These are phyloP conservation scores for Junonia oenone DNA, from an alignment of 2,888 invertebrate species.

Conservation along the genomic window DNA sequence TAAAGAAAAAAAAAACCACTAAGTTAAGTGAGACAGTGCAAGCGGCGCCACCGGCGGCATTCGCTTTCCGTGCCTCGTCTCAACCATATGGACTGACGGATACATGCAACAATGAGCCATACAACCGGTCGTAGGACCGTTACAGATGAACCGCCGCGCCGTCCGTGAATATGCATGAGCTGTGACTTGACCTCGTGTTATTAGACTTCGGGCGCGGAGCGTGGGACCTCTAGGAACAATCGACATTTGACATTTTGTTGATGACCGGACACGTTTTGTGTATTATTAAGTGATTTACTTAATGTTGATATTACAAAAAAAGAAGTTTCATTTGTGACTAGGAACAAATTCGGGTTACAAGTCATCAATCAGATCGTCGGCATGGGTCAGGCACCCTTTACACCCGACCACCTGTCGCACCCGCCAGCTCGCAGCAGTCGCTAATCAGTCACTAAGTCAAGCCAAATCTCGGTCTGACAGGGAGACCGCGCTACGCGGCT, in stretches of 20 bases:
- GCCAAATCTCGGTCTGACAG: conserved; percentile 62
- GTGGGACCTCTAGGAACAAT: conserved; percentile 62
- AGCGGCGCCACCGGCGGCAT: conserved; percentile 24
- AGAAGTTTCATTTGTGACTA: background rate
- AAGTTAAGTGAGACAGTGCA: conserved; percentile 25
- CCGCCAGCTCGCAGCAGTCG: conserved; percentile 62
- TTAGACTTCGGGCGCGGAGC: conserved; percentile 64
- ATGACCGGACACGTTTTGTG: conserved; percentile 2
- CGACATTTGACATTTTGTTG: conserved; percentile 54
- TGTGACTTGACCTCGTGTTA: conserved; percentile 72
- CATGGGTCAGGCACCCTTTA: conserved; percentile 52
- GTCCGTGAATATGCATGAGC: conserved; percentile 75
- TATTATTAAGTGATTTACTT: background rate
- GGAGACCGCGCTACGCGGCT: conserved; percentile 39
- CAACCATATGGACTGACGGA: conserved; percentile 48
- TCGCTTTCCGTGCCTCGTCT: conserved; percentile 25
- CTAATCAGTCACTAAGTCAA: conserved; percentile 77
- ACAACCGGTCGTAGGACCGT: conserved; percentile 76
- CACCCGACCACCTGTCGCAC: conserved; percentile 73
- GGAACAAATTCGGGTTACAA: conserved; percentile 12
- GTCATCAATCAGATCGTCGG: conserved; percentile 42
- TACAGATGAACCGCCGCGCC: conserved; percentile 68
- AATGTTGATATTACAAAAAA: background rate
- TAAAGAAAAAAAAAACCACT: conserved; percentile 6
- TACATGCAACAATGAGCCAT: conserved; percentile 65